A percentile compares a stretch with the other conserved stretches of the same genome.
phyloP scores from a whole-genome alignment of 2,888 invertebrate species.

The Syrphus vitripennis region DNA sequence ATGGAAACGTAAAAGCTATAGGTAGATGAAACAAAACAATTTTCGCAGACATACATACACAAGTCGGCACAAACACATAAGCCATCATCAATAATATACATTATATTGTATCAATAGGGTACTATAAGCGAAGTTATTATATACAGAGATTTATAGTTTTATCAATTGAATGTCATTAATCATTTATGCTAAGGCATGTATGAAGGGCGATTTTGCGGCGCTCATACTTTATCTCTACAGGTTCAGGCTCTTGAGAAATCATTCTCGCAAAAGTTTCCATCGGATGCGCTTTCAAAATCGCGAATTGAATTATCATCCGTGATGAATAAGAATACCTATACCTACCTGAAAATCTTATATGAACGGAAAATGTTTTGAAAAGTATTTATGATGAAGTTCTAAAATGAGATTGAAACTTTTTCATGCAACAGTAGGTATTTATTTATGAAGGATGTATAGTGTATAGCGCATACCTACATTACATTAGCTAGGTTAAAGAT shows the following conservation, averaged over 20 bases:
- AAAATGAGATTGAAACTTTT: not conserved
- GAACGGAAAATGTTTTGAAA: not conserved
- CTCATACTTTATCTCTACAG: not conserved
- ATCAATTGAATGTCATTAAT: conserved; percentile 68
- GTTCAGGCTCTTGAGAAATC: conserved; percentile 33
- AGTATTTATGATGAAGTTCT: not conserved
- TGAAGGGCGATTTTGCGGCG: conserved; percentile 1
- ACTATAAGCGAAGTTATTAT: conserved; percentile 49
- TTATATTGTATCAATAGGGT: too few species aligned
- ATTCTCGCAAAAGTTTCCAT: conserved; percentile 30
- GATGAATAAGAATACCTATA: not conserved
- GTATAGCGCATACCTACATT: too few species aligned
- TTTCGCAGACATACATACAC: too few species aligned
- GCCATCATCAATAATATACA: too few species aligned
- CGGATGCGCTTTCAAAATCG: conserved; percentile 19
- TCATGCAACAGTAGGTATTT: not conserved
- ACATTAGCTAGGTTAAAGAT: too few species aligned
- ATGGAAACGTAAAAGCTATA: too few species aligned
- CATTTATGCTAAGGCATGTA: conserved; percentile 33
- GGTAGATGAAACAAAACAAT: too few species aligned
- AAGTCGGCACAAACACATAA: not conserved
- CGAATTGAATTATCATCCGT: conserved; percentile 54
- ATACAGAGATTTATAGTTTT: conserved; percentile 68
- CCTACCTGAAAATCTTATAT: not conserved
- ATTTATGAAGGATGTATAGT: too few species aligned